Evolutionary conservation across 2,888 invertebrate genomes (phyloP).

Genomic region (Sinopyrophorus schimmeli): DNA sequence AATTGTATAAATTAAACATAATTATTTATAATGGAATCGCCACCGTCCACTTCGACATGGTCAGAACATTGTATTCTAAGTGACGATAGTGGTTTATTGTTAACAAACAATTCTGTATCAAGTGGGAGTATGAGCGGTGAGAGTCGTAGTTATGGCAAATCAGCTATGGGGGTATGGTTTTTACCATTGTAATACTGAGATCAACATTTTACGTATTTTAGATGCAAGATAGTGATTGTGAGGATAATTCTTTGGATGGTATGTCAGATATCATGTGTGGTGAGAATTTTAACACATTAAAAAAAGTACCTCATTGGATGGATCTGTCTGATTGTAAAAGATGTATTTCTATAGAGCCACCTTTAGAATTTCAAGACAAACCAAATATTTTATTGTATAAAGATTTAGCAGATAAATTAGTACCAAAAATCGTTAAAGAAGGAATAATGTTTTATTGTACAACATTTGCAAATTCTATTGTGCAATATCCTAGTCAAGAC

Average conservation of each 20-base stretch:
- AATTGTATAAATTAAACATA: too few species aligned
- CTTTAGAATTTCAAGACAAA: conserved; percentile 80
- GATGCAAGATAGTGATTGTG: conserved; percentile 83
- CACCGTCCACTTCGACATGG: conserved; percentile 74
- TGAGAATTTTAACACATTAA: conserved; percentile 80
- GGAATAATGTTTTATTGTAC: conserved; percentile 37
- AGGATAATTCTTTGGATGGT: conserved; percentile 76
- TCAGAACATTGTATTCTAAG: conserved; percentile 74
- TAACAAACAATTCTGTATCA: conserved; percentile 74
- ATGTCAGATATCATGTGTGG: conserved; percentile 77
- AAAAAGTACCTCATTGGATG: conserved; percentile 71
- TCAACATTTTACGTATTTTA: conserved; percentile 43
- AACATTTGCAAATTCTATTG: conserved; percentile 22
- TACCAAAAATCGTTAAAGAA: conserved; percentile 56
- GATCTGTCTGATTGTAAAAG: conserved; percentile 60
- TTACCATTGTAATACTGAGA: conserved; percentile 8
- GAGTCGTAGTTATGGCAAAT: conserved; percentile 68
- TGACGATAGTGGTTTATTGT: conserved; percentile 74
- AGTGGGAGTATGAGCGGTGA: conserved; percentile 73
- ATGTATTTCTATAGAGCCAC: conserved; percentile 75
- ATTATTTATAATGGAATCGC: conserved; percentile 78
- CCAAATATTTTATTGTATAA: conserved; percentile 53
- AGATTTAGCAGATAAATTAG: conserved; percentile 56
- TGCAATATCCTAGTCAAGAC: conserved; percentile 19
- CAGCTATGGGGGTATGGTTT: conserved; percentile 65